Base-by-base conservation (phyloP, 2,888 invertebrate species). In the Oligia strigilis region DNA sequence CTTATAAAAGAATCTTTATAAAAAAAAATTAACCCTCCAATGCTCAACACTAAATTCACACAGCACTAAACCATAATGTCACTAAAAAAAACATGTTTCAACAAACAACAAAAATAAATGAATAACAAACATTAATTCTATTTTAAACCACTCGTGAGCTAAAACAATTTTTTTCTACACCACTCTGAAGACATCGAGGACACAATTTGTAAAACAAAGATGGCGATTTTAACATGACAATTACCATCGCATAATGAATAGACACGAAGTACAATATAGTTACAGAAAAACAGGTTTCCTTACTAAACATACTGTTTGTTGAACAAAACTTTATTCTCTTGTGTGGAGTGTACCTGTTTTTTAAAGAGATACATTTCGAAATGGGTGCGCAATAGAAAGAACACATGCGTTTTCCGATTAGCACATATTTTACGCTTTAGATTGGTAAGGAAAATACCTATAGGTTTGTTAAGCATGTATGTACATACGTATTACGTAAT, bases 151-250 rank as follows among this genome's bases (percentile, higher is more conserved):
- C 71, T 84, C 84, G 84, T 88, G 89, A 65, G 81, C 80, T 79
- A 83, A 83, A 88, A 81, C 80, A 81, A 87, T 90, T 91, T 72
- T 72, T 90, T 86, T 82, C 81, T 83, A 90, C 83, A 19, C 72
- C 29, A 77, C 80, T 84, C 87, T 84, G 29, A 84, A 87, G 87
- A 80, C 87, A 96, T 95, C 94, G 94, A 94, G 95, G 94, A 91
- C 95, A 92, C 91, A 91, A 94, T 95, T 94, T 94, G 94, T 93
- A 94, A 94, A 93, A 96, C 96, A 96, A 96, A 96, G 95, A 96
- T 95, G 94, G 93, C 91, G 90, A 93, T 93, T 95, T 96, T 94
- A 90, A 93, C 96, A 96, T 96, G 90, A 96, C 96, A 96, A 96
- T 96, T 93, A 94, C 92, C 92, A 88, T 89, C 82, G 92, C 90